Percentiles rank a stretch among this genome's conserved stretches.
These are phyloP conservation scores for Lasioglossum villosulum DNA, from an alignment of 2,888 invertebrate genomes.

Conservation along the genomic window DNA sequence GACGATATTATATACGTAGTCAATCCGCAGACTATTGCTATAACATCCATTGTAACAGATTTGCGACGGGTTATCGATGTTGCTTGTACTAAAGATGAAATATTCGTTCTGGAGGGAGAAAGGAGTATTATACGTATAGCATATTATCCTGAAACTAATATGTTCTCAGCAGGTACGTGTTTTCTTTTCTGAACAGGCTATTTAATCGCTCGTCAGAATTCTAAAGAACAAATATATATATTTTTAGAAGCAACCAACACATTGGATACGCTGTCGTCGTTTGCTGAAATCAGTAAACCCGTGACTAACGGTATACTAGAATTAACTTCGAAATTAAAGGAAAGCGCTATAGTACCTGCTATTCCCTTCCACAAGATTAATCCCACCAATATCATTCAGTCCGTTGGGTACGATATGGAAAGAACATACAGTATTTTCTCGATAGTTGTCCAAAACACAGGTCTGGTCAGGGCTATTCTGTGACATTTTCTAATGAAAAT, in stretches of 20 bases:
- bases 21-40: constrained; percentile 87
- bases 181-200: constrained; percentile 16
- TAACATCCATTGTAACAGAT: constrained; percentile 80
- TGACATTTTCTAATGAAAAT: too few relatives aligned
- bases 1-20: constrained; percentile 90
- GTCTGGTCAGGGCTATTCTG: too few relatives aligned
- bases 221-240: constrained; percentile 1
- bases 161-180: constrained; percentile 71
- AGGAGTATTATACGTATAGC: constrained; percentile 92
- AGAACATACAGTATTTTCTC: neutral
- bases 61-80: constrained; percentile 84
- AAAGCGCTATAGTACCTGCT: constrained; percentile 81
- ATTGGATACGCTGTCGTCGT: constrained; percentile 72
- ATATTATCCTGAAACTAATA: constrained; percentile 88
- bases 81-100: constrained; percentile 89
- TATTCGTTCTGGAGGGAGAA: constrained; percentile 93
- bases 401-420: constrained; percentile 75
- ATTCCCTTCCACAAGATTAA: constrained; percentile 82
- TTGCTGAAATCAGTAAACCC: constrained; percentile 80
- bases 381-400: constrained; percentile 79
- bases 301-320: constrained; percentile 81
- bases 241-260: constrained; percentile 50
- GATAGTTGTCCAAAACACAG: too few relatives aligned
- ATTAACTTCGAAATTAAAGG: constrained; percentile 83
- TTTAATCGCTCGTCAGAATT: neutral